Evolutionary conservation across 2,113 vertebrate genomes (phyloP), one percentile per base, ranked within the genome.

Genomic region (Oryzias celebensis): DNA sequence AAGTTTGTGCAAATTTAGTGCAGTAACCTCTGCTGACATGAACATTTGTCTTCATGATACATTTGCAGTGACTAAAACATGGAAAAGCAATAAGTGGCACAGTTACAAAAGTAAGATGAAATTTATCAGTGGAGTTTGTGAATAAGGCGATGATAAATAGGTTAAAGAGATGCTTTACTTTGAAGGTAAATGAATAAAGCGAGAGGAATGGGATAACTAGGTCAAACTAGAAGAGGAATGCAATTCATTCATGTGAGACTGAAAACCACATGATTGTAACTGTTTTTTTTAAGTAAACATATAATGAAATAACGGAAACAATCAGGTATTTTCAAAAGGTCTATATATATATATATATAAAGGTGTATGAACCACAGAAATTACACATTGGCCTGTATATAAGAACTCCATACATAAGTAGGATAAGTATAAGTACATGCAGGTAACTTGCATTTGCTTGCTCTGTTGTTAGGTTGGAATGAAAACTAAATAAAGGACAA

Each of bases 21-120:
- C 75, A 77, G 59, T 85, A 73, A 85, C 84, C 80, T 81, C 67
- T 76, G 73, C 64, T 1, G 78, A 75, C 80, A 73, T 18, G 45
- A 15, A 78, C 71, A 81, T 85, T 78, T 77, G 65, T 86, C 82
- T 88, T 72, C 58, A 66, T 86, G 78, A 88, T 83, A 61, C 52
- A 84, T 86, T 63, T 81, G 42, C 68, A 62, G 68, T 62, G 71
- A 78, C 73, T 65, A 44, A 68, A 55, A 68, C 56, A 61, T 51
- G 56, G 75, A 51, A 64, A 85, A 71, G 77, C 78, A 86, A 83
- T 86, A 85, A 88, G 82, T 58, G 68, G 75, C 84, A 84, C 81
- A 80, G 77, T 83, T 88, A 81, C 67, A 78, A 67, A 80, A 70
- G 73, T 70, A 85, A 81, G 80, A 81, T 61, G 71, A 76, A 63